These are phyloP conservation scores for Ptychadena robeensis DNA, from an alignment of 2,797 vertebrate species.

Conservation along the genomic window DNA sequence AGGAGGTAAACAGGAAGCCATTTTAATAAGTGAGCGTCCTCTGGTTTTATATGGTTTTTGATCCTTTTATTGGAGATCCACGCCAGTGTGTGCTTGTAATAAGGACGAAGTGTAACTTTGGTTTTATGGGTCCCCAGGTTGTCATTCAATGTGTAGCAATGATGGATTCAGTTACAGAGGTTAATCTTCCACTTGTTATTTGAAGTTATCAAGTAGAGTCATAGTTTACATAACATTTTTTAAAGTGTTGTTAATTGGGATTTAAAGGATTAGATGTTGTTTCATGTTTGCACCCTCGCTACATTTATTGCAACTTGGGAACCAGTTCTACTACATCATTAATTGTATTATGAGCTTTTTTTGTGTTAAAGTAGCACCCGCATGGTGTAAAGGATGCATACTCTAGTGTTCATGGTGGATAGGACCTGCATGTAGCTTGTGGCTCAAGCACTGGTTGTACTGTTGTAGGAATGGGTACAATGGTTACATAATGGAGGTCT, in stretches of 20 bases:
- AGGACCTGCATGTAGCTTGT: background rate
- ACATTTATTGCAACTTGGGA: background rate
- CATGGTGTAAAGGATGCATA: background rate
- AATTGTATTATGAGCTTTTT: background rate
- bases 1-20: no score
- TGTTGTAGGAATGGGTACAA: background rate
- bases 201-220: conserved; percentile 20
- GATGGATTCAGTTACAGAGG: background rate
- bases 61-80: no score
- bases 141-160: background rate
- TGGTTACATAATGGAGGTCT: background rate
- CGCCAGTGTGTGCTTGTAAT: no score
- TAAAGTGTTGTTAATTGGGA: conserved; percentile 16
- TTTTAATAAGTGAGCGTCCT: no score
- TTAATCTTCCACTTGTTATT: background rate
- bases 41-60: no score
- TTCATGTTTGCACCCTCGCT: conserved; percentile 3
- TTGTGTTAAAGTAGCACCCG: background rate
- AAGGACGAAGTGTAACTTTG: no score
- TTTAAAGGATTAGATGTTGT: conserved; percentile 20
- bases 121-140: background rate
- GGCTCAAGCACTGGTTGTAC: background rate
- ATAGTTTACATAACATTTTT: conserved; percentile 1
- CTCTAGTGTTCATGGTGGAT: background rate
- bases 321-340: background rate